Conservation (phyloP, 2,888 invertebrate species). For the Scaeva pyrastri region DNA sequence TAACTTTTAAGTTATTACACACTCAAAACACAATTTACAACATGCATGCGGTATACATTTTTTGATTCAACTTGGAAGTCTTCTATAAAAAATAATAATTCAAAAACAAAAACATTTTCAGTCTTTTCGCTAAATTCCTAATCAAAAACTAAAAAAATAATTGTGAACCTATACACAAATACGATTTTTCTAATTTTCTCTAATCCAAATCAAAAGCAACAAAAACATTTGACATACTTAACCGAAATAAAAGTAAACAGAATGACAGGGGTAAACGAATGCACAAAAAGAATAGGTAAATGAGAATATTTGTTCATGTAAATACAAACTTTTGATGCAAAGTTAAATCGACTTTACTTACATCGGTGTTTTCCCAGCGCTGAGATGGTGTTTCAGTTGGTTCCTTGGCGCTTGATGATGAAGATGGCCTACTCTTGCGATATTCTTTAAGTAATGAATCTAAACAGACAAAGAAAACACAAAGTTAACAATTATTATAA, state of each 20-base stretch:
- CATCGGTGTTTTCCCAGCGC: constrained; percentile 65
- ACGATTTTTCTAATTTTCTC: constrained; percentile 19
- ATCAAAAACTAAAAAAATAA: constrained; percentile 9
- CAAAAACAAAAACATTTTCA: constrained; percentile 27
- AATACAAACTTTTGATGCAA: constrained; percentile 52
- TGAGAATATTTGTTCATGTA: constrained; percentile 41
- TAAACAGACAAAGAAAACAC: constrained; percentile 39
- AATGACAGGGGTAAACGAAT: constrained; percentile 66
- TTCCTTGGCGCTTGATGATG: constrained; percentile 53
- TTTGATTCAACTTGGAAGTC: constrained; percentile 28
- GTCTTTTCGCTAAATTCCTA: constrained; percentile 49
- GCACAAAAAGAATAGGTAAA: constrained; percentile 61
- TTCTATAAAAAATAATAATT: not conserved
- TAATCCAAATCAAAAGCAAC: constrained; percentile 67
- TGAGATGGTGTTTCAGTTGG: constrained; percentile 47
- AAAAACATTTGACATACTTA: constrained; percentile 66
- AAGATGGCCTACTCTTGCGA: constrained; percentile 57
- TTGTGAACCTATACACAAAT: constrained; percentile 14
- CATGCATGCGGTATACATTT: constrained; percentile 57
- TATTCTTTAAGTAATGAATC: constrained; percentile 68
- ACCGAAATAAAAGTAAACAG: constrained; percentile 43
- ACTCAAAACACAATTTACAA: constrained; percentile 58
- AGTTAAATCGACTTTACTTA: constrained; percentile 51
- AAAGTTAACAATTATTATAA: constrained; percentile 1
- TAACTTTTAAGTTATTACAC: constrained; percentile 34